Evolutionary conservation across 2,888 invertebrate genomes (phyloP), one percentile per base, ranked within the genome.

Genomic region (Oxytorus armatus): DNA sequence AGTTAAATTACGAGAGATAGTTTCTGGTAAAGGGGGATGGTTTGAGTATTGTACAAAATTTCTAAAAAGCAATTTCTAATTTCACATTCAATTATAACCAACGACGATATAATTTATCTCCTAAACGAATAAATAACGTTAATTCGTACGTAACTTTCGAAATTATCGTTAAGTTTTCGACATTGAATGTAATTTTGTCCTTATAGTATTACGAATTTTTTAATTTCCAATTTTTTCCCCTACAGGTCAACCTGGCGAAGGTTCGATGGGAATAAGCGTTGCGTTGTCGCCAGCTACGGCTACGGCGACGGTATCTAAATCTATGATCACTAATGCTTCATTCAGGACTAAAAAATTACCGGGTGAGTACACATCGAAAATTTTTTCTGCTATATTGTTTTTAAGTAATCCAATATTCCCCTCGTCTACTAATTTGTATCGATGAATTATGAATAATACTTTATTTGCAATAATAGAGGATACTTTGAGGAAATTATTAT

Each of bases 281-380:
- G 96, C 96, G 0, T 90, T 96, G 65, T 95, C 96, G 0, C 95
- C 96, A 39, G 95, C 95, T 4, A 95, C 96, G 16, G 95, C 94
- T 18, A 95, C 95, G 1, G 94, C 95, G n/a, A 95, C 95, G 1
- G 95, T 97, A 87, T 96, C 96, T 0, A 98, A 98, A 92, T 97
- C 98, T 7, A 98, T 98, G 96, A 98, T 99, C 84, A 99, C 99
- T 36, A 99, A 99, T 92, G 99, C 99, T 83, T 99, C 99, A 85
- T 98, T 99, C 93, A 95, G 98, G 84, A 98, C 98, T 84, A 98
- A 98, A 93, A 98, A 98, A 92, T 94, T 99, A 88, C 99, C 99
- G 93, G 97, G 97, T 96, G 93, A 93, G 93, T 89, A 75, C 69
- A 21, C 57, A 66, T 44, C 8, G n/a, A 21, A 0, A 14, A n/a